phyloP scores from a whole-genome alignment of 2,113 vertebrate species.

The Silurus glanis region DNA sequence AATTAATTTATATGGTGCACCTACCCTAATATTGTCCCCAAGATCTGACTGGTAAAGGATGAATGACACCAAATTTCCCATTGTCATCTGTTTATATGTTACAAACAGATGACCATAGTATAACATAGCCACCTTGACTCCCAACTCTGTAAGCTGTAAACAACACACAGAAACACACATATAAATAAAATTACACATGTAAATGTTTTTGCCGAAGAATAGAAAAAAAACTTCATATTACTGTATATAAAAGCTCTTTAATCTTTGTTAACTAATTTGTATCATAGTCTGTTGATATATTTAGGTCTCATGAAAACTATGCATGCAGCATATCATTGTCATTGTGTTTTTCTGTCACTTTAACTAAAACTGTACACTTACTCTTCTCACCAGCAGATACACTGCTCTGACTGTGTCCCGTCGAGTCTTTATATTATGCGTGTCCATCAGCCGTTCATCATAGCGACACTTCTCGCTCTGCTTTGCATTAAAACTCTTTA shows the following conservation, averaged over 20 bases:
- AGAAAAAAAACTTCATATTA: neutral
- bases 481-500: conserved; percentile 77
- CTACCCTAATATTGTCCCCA: conserved; percentile 65
- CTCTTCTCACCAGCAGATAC: conserved; percentile 73
- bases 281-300: too few relatives aligned
- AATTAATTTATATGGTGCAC: neutral
- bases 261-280: too few relatives aligned
- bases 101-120: conserved; percentile 76
- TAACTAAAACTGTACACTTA: conserved; percentile 44
- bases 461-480: conserved; percentile 74
- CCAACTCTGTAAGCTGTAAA: conserved; percentile 70
- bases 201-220: too few relatives aligned
- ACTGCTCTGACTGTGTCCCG: conserved; percentile 59
- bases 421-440: conserved; percentile 64
- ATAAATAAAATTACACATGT: too few relatives aligned
- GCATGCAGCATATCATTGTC: too few relatives aligned
- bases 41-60: conserved; percentile 79
- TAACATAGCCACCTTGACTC: conserved; percentile 73
- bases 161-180: neutral
- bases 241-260: too few relatives aligned
- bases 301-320: too few relatives aligned
- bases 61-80: conserved; percentile 80
- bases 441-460: conserved; percentile 63
- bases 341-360: too few relatives aligned
- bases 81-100: conserved; percentile 70